phyloP scores from a whole-genome alignment of 2,888 invertebrate species.

The Drosophila nr. perissopoda region DNA sequence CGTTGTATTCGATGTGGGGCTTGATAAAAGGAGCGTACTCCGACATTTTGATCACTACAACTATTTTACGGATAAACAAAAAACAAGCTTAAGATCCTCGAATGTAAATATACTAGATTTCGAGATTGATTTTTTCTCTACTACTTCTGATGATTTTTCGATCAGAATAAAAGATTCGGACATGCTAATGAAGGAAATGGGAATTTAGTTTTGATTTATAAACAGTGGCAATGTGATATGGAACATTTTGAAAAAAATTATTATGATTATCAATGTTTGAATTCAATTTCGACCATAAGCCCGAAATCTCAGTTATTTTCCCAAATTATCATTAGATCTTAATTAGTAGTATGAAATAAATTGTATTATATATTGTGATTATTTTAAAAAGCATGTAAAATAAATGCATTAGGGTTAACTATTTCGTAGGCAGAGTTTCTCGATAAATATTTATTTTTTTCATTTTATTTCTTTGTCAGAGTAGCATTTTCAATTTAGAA shows the following conservation, averaged over 20 bases:
- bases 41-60: conserved; percentile 36
- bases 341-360: not conserved
- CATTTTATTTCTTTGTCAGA: not conserved
- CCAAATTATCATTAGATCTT: not conserved
- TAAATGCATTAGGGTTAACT: not conserved
- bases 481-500: not conserved
- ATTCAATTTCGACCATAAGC: not conserved
- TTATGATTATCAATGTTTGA: not conserved
- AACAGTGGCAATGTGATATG: not conserved
- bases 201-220: not conserved
- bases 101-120: not conserved
- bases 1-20: conserved; percentile 83
- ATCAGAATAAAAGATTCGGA: not conserved
- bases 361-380: not conserved
- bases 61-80: not conserved
- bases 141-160: not conserved
- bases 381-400: not conserved
- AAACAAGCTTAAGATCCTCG: no score
- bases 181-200: not conserved
- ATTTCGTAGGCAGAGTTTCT: not conserved
- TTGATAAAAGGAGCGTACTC: conserved; percentile 77
- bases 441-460: not conserved
- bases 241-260: not conserved
- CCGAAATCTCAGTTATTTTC: not conserved
- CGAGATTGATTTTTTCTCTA: not conserved